These are phyloP conservation scores for Dicerorhinus sumatrensis DNA, from an alignment of 2,113 vertebrate genomes.

Conservation along the genomic window DNA sequence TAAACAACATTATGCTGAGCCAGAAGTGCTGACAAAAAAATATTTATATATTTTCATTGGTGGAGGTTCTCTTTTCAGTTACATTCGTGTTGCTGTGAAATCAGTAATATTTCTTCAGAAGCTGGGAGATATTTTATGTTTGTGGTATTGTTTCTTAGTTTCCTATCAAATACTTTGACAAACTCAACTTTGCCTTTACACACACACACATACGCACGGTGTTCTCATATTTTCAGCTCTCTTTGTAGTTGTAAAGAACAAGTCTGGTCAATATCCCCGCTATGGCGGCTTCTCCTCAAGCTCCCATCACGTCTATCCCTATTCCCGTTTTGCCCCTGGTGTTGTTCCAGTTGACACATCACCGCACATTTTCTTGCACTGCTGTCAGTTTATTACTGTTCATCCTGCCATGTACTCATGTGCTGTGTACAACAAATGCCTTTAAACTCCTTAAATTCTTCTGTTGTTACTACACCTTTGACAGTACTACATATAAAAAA, in stretches of 20 bases:
- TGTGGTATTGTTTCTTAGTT: not conserved
- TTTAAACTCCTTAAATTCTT: not conserved
- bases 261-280: not conserved
- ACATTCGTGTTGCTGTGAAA: not conserved
- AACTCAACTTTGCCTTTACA: not conserved
- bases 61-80: not conserved
- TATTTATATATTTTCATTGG: not conserved
- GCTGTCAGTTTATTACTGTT: not conserved
- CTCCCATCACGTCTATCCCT: not conserved
- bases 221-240: not conserved
- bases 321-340: not conserved
- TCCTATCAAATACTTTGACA: not conserved
- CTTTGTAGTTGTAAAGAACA: not conserved
- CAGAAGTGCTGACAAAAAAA: not conserved
- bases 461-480: not conserved
- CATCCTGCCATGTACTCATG: not conserved
- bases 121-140: not conserved
- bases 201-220: not conserved
- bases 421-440: not conserved
- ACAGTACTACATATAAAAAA: not conserved
- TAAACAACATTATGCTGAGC: not conserved
- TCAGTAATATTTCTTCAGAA: not conserved
- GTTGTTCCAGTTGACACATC: not conserved
- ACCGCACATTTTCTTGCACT: not conserved
- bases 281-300: not conserved